Base-by-base conservation (phyloP, 1,140 invertebrate species). In the Drosophila pseudoobscura region DNA sequence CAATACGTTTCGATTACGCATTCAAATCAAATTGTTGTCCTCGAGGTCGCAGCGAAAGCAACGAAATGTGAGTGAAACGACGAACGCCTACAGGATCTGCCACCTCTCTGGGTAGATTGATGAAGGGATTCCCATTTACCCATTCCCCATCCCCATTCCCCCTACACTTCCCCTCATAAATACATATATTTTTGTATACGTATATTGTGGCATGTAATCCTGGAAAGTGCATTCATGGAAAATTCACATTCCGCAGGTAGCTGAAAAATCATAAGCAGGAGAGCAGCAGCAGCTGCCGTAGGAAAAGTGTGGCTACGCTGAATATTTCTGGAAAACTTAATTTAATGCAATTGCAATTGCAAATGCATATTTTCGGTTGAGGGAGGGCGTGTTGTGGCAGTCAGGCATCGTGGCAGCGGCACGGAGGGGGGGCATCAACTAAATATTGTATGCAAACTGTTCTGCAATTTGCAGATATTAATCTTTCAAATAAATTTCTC, bases 1-100 rank as follows among this genome's bases (percentile, higher is more conserved):
- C 82, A 85, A 85, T 85, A 87, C 82, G 78, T 82, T 85, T 82
- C 82, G 82, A 85, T 85, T 85, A 88, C 82, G 83, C 70, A 85
- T 85, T 88, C 78, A 85, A 87, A 82, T 82, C 82, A 75, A 82
- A 88, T 85, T 85, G 75, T 76, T 83, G 78, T 83, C 74, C 74
- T 64, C 54, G 46, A 43, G 64, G 41, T 76, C 22, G 63, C 57
- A 45, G 17, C 63, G 11, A 39, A 39, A 65, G 56, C 51, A 50
- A 41, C 22, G 11, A 68, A 68, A 68, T 49, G 9, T 20, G 52
- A 60, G 60, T 63, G 73, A 54, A 70, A 70, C 20, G 20, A 20
- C 20, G 20, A 20, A 20, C 58, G 65, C 45, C 54, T 50, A 63
- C 44, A 17, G 51, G 56, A 49, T 35, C 31, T n/a, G 51, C 49